Base-by-base conservation (phyloP, 1,140 invertebrate genomes). In the Drosophila santomea region DNA sequence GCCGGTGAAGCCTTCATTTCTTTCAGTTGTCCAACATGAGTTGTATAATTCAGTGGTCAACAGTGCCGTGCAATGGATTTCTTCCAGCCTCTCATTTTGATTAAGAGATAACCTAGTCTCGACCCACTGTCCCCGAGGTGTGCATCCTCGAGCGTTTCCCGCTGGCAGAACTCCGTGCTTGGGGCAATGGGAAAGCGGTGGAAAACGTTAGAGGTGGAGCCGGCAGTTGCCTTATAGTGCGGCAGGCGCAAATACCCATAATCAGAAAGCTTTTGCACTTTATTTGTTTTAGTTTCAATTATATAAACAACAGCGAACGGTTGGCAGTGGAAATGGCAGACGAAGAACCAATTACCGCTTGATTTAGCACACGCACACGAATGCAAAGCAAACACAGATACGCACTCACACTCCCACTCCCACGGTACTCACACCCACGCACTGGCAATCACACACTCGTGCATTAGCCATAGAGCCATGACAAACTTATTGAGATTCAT, bases 221-320 rank as follows among this genome's bases (percentile, higher is more conserved):
- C 23, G 20, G 57, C 62, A 71, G 67, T 77, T 71, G 71, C 66
- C 79, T 88, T 84, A 83, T 88, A 88, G 77, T 89, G 83, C 58
- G 83, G 83, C 79, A 74, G 83, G 69, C 79, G 75, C 83, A 86
- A 88, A 88, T 73, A 79, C 83, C 75, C 83, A 88, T 86, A 88
- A 86, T 86, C 83, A 80, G 84, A 88, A 88, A 89, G 83, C 83
- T 88, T 89, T 88, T 80, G 83, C 83, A 88, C 79, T 88, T 88
- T 88, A 88, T 88, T 88, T 88, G 83, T 73, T 84, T 88, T 89
- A 88, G 83, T 88, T 88, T 88, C 83, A 88, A 88, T 88, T 88
- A 88, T 88, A 88, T 88, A 88, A 88, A 88, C 83, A 86, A 66
- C 66, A 25, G 60, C 43, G 43, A 52, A 10, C 32, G 52, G 55